Conservation (phyloP, 2,888 invertebrate species). For the Patella ulyssiponensis region DNA sequence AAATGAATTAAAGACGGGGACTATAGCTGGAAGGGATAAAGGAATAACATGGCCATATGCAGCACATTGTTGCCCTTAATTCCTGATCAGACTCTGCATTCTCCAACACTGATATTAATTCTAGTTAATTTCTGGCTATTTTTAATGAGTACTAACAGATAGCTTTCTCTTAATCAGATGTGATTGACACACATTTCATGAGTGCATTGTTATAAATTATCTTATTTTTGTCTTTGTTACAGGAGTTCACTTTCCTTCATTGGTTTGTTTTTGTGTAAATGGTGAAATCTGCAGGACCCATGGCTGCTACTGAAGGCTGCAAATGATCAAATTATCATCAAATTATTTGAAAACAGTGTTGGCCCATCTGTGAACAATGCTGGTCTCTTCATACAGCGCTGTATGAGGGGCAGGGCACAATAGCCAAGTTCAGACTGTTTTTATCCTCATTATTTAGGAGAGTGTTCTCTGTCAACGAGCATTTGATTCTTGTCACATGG, state of each 20-base stretch:
- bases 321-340: constrained; percentile 35
- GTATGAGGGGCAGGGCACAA: constrained; percentile 1
- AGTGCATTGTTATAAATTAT: not conserved
- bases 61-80: no score
- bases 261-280: not conserved
- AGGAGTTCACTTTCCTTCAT: not conserved
- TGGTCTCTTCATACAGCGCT: constrained; percentile 24
- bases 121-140: no score
- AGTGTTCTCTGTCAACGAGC: constrained; percentile 2
- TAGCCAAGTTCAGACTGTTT: not conserved
- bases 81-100: no score
- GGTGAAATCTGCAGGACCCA: constrained; percentile 3
- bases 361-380: constrained; percentile 30
- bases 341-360: constrained; percentile 27
- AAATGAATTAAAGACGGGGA: constrained; percentile 1
- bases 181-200: constrained; percentile 9
- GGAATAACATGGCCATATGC: not conserved
- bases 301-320: constrained; percentile 20
- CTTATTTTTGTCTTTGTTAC: constrained; percentile 2
- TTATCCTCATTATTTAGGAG: constrained; percentile 8
- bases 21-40: constrained; percentile 6
- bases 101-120: no score
- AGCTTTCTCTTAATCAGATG: not conserved
- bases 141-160: no score
- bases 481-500: not conserved